These are phyloP conservation scores for Aricia agestis DNA, from an alignment of 1,140 invertebrate genomes.

Conservation along the genomic window DNA sequence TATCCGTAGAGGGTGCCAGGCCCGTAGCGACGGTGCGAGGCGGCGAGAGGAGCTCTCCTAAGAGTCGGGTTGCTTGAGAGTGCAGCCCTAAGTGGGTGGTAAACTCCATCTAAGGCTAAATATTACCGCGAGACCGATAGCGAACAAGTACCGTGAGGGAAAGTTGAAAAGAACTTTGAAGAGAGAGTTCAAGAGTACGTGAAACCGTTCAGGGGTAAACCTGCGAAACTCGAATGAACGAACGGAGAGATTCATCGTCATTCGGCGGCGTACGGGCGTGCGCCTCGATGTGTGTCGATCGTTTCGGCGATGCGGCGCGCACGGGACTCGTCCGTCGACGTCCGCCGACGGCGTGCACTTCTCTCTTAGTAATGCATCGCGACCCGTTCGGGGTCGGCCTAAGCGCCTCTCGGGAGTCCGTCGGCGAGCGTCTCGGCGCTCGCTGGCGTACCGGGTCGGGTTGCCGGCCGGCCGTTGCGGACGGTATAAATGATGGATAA, in stretches of 20 bases:
- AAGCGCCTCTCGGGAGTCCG: conserved; percentile 45
- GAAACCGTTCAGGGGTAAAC: conserved; percentile 87
- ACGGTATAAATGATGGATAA: conserved; percentile 34
- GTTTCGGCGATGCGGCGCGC: conserved; percentile 23
- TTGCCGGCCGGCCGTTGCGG: conserved; percentile 41
- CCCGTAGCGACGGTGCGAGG: conserved; percentile 75
- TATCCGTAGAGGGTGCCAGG: conserved; percentile 84
- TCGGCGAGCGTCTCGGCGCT: conserved; percentile 21
- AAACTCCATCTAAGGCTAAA: conserved; percentile 93
- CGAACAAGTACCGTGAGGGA: conserved; percentile 94
- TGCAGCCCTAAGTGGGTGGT: conserved; percentile 90
- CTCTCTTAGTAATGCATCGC: conserved; percentile 59
- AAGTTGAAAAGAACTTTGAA: conserved; percentile 94
- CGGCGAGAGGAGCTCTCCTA: conserved; percentile 36
- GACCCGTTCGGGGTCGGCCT: conserved; percentile 50
- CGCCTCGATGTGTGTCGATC: conserved; percentile 45
- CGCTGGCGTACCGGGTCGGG: conserved; percentile 32
- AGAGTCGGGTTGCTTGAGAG: conserved; percentile 83
- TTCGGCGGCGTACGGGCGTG: conserved; percentile 46
- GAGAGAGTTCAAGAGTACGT: conserved; percentile 92
- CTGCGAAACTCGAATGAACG: conserved; percentile 78
- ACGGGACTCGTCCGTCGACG: conserved; percentile 47
- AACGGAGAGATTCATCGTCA: conserved; percentile 76
- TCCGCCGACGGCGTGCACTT: conserved; percentile 66
- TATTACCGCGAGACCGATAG: conserved; percentile 90